phyloP scores from a whole-genome alignment of 37 sponge, comb jelly and placozoan genomes.

The Ephydatia muelleri region DNA sequence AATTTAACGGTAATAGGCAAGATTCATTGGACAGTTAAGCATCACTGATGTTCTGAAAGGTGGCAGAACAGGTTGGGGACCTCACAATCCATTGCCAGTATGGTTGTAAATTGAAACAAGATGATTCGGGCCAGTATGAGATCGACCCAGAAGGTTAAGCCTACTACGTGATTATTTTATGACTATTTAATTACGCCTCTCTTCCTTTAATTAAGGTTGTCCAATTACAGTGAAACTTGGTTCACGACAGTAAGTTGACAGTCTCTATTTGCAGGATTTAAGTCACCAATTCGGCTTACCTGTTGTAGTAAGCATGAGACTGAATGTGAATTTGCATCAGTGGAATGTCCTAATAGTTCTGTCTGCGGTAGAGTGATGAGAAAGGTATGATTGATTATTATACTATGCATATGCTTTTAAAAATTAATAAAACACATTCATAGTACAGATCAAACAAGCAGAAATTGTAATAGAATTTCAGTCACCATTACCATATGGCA shows the following conservation, averaged over 20 bases:
- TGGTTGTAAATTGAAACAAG: conserved; percentile 62
- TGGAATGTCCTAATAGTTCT: conserved; percentile 72
- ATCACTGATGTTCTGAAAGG: conserved; percentile 27
- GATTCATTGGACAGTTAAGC: neutral
- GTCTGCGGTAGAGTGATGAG: conserved; percentile 57
- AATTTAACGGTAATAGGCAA: conserved; percentile 63
- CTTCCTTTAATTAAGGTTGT: conserved; percentile 45
- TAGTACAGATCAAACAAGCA: neutral
- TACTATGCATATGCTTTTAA: neutral
- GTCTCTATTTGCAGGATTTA: neutral
- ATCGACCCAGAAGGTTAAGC: conserved; percentile 44
- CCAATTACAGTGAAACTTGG: conserved; percentile 38
- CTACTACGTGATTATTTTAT: neutral
- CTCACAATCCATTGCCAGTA: conserved; percentile 76
- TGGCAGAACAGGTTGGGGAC: conserved; percentile 86
- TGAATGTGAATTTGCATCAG: conserved; percentile 67
- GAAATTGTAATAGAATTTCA: too few relatives aligned
- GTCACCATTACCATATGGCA: too few relatives aligned
- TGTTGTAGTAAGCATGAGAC: conserved; percentile 69
- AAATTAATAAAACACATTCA: too few relatives aligned
- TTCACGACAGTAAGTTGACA: conserved; percentile 56
- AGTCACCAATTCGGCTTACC: neutral
- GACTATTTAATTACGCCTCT: neutral
- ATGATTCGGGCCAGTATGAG: conserved; percentile 38
- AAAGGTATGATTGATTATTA: conserved; percentile 19